Evolutionary conservation across 2,888 invertebrate species (phyloP), one percentile per base, ranked within the genome.

Genomic region (Rotaria socialis): DNA sequence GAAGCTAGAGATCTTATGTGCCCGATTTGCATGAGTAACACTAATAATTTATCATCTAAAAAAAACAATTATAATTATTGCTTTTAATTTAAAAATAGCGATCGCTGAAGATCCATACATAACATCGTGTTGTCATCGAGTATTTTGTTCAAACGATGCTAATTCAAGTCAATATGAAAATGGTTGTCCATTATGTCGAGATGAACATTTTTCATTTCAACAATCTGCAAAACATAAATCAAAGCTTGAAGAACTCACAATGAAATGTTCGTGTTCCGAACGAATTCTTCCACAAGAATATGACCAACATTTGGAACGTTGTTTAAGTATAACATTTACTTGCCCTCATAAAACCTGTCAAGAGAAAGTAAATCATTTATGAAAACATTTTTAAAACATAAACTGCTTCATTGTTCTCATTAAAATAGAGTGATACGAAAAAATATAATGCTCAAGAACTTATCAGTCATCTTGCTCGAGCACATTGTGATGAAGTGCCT

Each of bases 121-220:
- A 27, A 67, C 67, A 67, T 67, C 67, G 35, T 67, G 67, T 35
- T 67, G 67, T 67, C 67, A 35, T 67, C 35, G 67, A 41, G 19
- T 67, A 67, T 67, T 67, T 41, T 67, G 67, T 41, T 35, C 67
- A 19, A 67, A 67, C 35, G 67, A 67, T 67, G 67, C 67, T 35
- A 67, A 16, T 67, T 19, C 67, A 67, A 67, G 7, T 19, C 11
- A 27, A 16, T 67, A 67, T 67, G 67, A 67, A 19, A 67, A 67
- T 67, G 67, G 67, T 67, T 67, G 67, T 19, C 67, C 67, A 67
- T 67, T 67, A 67, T 67, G 67, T 41, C 67, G 67, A 35, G 67
- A 41, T 19, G 27, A 35, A 6, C 35, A 67, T 41, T 67, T 35
- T 67, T 67, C 14, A 67, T 67, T 67, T 67, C 19, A 67, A 19